A percentile compares a stretch with the other conserved stretches of the same genome.
Evolutionary conservation across 2,797 vertebrate species (phyloP).

Genomic region (Hydrophis major): DNA sequence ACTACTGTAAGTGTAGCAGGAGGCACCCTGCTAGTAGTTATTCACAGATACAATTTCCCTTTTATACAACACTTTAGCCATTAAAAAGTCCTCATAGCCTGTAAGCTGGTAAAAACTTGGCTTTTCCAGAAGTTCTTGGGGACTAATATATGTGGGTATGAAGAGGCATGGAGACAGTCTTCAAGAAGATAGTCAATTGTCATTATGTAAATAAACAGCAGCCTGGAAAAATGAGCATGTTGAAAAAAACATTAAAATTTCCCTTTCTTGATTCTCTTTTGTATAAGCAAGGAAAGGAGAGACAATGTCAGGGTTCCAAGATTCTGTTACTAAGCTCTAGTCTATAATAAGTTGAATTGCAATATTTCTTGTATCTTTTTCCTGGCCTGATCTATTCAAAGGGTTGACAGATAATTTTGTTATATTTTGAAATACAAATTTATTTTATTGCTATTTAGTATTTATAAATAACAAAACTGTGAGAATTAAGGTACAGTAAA

Average conservation of each 20-base stretch:
- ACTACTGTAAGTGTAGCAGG: background rate
- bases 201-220: background rate
- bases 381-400: background rate
- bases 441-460: background rate
- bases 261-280: background rate
- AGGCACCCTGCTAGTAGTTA: background rate
- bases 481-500: background rate
- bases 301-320: background rate
- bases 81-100: background rate
- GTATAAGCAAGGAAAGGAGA: background rate
- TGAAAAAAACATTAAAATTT: background rate
- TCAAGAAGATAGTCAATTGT: background rate
- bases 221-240: background rate
- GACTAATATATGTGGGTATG: background rate
- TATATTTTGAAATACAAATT: background rate
- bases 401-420: background rate
- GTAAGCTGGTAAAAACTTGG: background rate
- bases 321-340: background rate
- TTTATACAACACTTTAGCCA: background rate
- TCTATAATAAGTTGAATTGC: background rate
- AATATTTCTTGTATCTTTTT: background rate
- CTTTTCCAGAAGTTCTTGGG: background rate
- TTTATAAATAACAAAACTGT: background rate
- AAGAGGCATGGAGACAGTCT: background rate
- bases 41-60: background rate